phyloP scores from a whole-genome alignment of 2,888 invertebrate genomes.

The Amaurobius ferox region DNA sequence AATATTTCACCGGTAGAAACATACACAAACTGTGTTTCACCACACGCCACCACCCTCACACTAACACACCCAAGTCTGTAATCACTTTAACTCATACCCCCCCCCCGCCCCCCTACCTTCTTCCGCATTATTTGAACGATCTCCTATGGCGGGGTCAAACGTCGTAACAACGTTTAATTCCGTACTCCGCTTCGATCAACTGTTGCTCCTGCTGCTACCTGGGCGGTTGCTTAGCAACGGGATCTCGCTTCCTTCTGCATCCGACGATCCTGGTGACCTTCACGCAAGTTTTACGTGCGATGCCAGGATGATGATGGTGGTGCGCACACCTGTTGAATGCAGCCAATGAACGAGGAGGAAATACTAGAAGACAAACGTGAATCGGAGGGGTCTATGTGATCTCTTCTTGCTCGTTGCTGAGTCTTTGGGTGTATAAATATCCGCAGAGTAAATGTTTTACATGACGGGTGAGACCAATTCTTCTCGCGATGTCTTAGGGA shows the following conservation, averaged over 20 bases:
- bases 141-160: neutral
- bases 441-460: no score
- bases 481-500: no score
- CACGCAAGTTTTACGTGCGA: neutral
- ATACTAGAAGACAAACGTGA: neutral
- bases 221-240: conserved; percentile 9
- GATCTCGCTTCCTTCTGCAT: neutral
- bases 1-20: no score
- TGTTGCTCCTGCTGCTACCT: conserved; percentile 18
- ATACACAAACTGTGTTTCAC: no score
- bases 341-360: neutral
- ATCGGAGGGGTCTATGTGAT: neutral
- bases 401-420: no score
- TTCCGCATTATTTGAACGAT: conserved; percentile 7
- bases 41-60: neutral
- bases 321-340: conserved; percentile 12
- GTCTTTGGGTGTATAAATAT: no score
- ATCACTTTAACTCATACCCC: no score
- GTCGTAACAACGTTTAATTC: conserved; percentile 5
- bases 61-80: neutral
- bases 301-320: neutral
- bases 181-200: conserved; percentile 14
- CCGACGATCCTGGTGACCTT: conserved; percentile 5
- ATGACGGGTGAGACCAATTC: no score
- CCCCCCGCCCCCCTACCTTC: neutral